Evolutionary conservation across 2,113 vertebrate species (phyloP), one percentile per base, ranked within the genome.

Genomic region (Hippocampus mohnikei): DNA sequence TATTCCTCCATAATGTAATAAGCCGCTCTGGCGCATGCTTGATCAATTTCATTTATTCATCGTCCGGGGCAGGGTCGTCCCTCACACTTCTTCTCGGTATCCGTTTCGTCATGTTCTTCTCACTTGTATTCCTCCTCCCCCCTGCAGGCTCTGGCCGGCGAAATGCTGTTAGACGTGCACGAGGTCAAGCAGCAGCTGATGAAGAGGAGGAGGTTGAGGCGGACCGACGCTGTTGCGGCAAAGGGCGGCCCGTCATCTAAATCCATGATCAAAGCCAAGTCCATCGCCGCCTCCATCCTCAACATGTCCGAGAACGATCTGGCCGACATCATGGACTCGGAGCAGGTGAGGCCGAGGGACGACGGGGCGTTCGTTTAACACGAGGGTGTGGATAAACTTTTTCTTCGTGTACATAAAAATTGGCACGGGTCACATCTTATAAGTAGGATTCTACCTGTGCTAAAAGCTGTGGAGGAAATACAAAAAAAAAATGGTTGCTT

Each of bases 271-370:
- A 93, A 91, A 92, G 95, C 94, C 66, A 94, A 95, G 81, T 92
- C 90, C 73, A 85, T 96, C 74, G 95, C 95, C 82, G 95, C 94
- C 0, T 95, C 94, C 82, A 96, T 98, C 77, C 93, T 97, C 86
- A 95, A 98, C 78, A 92, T 98, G 91, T 96, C 95, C 65, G 92
- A 80, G 71, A 88, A 91, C 46, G 95, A 97, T 86, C 90, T 98
- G 12, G 92, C 93, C 0, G 92, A 96, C 81, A 94, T 97, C 85
- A 56, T 97, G 76, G 93, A 96, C 81, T 88, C 92, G 55, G 94
- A 94, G 75, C 93, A 93, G 92, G 95, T 97, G 92, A 92, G 86
- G 76, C 78, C 62, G 55, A 66, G 76, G 68, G 67, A 87, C 77
- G 50, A 15, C 27, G n/a, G 64, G 68, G 53, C 71, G 75, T 85